phyloP scores from a whole-genome alignment of 2,797 vertebrate species.

The Cacajao melanocephalus region DNA sequence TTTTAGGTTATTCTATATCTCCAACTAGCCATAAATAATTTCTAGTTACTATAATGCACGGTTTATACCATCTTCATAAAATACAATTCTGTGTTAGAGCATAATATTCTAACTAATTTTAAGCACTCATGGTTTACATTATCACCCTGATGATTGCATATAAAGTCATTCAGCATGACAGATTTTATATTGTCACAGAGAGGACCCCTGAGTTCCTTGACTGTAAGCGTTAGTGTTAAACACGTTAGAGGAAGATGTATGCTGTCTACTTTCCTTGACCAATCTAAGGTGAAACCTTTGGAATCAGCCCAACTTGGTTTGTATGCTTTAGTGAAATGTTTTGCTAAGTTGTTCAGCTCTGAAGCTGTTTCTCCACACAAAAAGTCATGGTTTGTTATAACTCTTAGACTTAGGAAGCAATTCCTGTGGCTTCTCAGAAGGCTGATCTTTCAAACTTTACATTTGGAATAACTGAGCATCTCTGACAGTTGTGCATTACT shows the following conservation, averaged over 20 bases:
- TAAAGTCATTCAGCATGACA: neutral
- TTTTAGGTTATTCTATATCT: neutral
- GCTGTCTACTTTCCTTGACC: neutral
- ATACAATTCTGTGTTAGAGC: neutral
- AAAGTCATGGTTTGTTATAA: neutral
- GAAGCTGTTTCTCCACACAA: neutral
- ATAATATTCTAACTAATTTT: neutral
- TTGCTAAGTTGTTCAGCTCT: neutral
- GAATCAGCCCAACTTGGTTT: neutral
- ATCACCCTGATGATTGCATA: neutral
- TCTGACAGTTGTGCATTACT: neutral
- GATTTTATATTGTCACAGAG: neutral
- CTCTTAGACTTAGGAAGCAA: neutral
- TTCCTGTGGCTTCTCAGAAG: slow-evolving; percentile 56
- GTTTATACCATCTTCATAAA: slow-evolving; percentile 7
- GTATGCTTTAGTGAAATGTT: neutral
- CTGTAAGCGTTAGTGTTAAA: neutral
- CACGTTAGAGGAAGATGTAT: neutral
- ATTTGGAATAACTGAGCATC: neutral
- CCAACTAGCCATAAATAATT: neutral
- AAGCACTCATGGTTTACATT: neutral
- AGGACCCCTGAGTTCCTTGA: neutral
- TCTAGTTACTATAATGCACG: neutral
- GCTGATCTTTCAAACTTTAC: neutral
- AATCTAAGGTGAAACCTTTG: neutral